A percentile compares a stretch with the other conserved stretches of the same genome.
These are phyloP conservation scores for Incurvaria masculella DNA, from an alignment of 2,888 invertebrate genomes.

Conservation along the genomic window DNA sequence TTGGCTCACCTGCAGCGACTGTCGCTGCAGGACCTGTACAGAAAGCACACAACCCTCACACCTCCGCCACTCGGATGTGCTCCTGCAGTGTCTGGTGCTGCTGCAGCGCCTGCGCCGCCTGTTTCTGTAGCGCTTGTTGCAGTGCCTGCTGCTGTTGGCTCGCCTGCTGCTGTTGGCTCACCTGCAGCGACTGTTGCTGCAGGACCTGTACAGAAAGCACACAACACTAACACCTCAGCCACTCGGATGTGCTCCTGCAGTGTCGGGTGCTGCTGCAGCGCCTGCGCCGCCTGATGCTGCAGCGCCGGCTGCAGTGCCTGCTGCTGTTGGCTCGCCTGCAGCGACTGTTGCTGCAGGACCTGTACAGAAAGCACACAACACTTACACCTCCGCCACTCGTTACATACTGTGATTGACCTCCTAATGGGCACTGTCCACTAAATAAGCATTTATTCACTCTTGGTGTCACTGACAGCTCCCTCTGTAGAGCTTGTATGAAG, in stretches of 20 bases:
- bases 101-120: constrained; percentile 44
- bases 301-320: constrained; percentile 45
- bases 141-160: constrained; percentile 29
- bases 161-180: constrained; percentile 26
- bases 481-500: too few species aligned
- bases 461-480: too few species aligned
- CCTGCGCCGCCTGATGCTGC: constrained; percentile 32
- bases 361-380: too few species aligned
- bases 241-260: constrained; percentile 29
- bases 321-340: constrained; percentile 23
- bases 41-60: constrained; percentile 32
- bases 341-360: constrained; percentile 43
- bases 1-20: constrained; percentile 31
- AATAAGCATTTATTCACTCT: too few species aligned
- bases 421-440: too few species aligned
- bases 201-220: too few species aligned
- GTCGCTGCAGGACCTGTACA: constrained; percentile 30
- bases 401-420: too few species aligned
- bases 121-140: constrained; percentile 33
- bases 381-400: too few species aligned
- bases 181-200: constrained; percentile 15
- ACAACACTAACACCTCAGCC: too few species aligned
- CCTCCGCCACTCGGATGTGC: constrained; percentile 43
- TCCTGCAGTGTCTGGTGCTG: constrained; percentile 45
- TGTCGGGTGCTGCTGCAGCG: constrained; percentile 25